Base-by-base conservation (phyloP, 2,797 vertebrate species). In the Chaetodon trifasciatus region DNA sequence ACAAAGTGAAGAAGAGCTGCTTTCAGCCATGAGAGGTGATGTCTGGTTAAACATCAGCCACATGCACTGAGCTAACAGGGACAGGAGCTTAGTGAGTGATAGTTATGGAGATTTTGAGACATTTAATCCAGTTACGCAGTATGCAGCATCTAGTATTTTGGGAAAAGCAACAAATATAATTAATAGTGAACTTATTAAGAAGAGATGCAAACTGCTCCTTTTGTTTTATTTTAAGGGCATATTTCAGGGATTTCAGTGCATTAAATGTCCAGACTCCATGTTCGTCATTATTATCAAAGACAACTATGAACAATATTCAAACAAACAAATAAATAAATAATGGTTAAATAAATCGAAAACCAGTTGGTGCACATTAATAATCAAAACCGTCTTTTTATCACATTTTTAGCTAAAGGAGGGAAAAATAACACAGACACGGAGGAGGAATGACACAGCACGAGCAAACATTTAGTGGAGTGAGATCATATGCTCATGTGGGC, bases 281-380 rank as follows among this genome's bases (percentile, higher is more conserved):
- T 74, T 70, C 32, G 21, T 82, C 72, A 49, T 81, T 79, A 79
- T 78, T 70, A 63, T 74, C 64, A 83, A 44, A 81, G 70, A 90
- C 70, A 79, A 63, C 49, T 55, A 78, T 71, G 42, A 91, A 82
- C 67, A 77, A 81, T 66, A 87, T 60, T 57, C 69, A 23, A 89
- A 82, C 78, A 70, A 78, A 85, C 74, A 82, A 82, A 88, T 78
- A 85, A 93, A 93, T 91, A 90, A 94, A 91, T 88, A 90, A 87
- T 28, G 64, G 55, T 81, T 84, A 88, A 88, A 94, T 91, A 83
- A 85, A 88, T 4, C 21, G 17, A 87, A 87, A 86, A 74, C 53
- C 56, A 39, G 74, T 73, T 57, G 74, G 60, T 83, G 76, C 77
- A 86, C 80, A 73, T 74, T 87, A 68, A 74, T 44, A 73, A 76